Conservation (phyloP, 2,113 vertebrate species). For the Seriola aureovittata region DNA sequence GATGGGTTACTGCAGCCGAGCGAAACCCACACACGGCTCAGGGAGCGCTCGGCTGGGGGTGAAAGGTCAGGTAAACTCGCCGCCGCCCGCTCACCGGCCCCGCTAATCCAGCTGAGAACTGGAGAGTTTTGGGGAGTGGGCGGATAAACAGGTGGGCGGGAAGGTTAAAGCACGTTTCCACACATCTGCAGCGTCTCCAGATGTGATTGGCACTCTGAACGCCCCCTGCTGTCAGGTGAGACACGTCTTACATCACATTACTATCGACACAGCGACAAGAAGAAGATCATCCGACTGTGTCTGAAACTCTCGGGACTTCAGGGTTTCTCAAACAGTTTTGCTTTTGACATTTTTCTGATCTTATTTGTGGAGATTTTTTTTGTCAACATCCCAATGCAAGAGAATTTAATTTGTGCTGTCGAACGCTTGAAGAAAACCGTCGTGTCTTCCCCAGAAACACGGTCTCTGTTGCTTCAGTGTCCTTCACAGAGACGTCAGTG, state of each 20-base stretch:
- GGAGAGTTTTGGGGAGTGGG: conserved; percentile 55
- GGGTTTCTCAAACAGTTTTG: not conserved
- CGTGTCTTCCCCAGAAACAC: not conserved
- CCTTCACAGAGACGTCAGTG: not conserved
- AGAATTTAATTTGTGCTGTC: not conserved
- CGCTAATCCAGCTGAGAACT: conserved; percentile 41
- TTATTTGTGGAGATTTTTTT: too few species aligned
- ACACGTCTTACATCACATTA: not conserved
- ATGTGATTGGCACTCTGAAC: conserved; percentile 2
- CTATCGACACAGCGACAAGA: too few species aligned
- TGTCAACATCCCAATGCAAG: not conserved
- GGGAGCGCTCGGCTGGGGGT: conserved; percentile 39
- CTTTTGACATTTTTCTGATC: not conserved
- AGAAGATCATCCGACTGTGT: too few species aligned
- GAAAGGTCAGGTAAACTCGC: conserved; percentile 57
- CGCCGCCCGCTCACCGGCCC: conserved; percentile 6
- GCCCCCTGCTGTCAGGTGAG: conserved; percentile 1
- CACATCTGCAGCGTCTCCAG: conserved; percentile 2
- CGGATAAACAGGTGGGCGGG: conserved; percentile 25
- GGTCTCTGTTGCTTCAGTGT: not conserved
- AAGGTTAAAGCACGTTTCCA: conserved; percentile 64
- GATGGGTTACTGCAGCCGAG: not conserved
- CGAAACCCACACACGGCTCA: conserved; percentile 66
- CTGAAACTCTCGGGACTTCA: too few species aligned
- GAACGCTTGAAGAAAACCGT: not conserved